Evolutionary conservation across 2,888 invertebrate species (phyloP), one percentile per base, ranked within the genome.

Genomic region (Bellardia bayeri): DNA sequence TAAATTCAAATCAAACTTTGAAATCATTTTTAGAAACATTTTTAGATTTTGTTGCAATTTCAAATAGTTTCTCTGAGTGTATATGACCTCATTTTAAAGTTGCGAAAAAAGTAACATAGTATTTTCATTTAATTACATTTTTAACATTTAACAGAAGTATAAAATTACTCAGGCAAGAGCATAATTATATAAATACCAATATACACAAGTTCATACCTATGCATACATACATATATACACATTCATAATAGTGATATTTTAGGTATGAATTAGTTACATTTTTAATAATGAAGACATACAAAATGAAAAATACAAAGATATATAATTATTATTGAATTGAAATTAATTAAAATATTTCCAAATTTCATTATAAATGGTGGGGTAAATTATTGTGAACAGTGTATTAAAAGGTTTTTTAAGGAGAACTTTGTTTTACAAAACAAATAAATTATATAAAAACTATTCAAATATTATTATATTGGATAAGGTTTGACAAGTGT

Each of bases 121-220:
- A 68, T 83, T 84, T 84, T 75, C 81, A 87, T 87, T 87, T 87
- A 87, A 87, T 84, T 87, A 69, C 81, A 78, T 82, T 85, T 85
- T 68, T 11, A 81, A 54, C 80, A 80, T 69, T 76, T 79, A 85
- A 79, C 63, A 68, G 69, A 74, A 72, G 85, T 78, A 82, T 87
- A 49, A 87, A 87, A 78, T 75, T 54, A 85, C 69, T 66, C 75
- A 75, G 49, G 64, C 64, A 82, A 69, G 56, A 75, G 66, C 69
- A 75, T 82, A 79, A 75, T 82, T 82, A 69, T 75, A 71, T 76
- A 64, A 83, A 80, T 71, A 58, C 69, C 66, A 45, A 49, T 68
- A 68, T 9, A 69, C 45, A n/a, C 7, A 13, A 78, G 5, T 76
- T 69, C 16, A 54, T 6, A 33, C 11, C 13, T 56, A 56, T 2